Base-by-base conservation (phyloP, 2,888 invertebrate species). In the Aethes cnicana region DNA sequence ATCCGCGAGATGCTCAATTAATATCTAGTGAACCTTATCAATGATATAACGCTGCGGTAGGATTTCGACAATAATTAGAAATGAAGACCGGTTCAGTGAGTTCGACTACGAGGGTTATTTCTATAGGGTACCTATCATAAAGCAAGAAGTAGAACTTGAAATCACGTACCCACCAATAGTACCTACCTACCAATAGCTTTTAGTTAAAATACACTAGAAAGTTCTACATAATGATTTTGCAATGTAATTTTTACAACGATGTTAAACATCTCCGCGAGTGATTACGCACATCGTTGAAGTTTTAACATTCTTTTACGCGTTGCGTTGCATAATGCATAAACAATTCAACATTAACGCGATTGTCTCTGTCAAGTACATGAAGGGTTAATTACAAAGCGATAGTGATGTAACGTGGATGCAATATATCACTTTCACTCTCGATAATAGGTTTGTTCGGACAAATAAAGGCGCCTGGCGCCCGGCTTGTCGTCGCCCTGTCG, bases 371-470 rank as follows among this genome's bases (percentile, higher is more conserved):
- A 44, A 50, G 50, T 36, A 30, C 43, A 37, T 44, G 50, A 50
- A 50, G 50, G 50, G 50, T 50, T 50, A 50, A 50, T 50, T 50
- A 46, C 39, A 41, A 39, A 46, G 20, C 21, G 42, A 47, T 49
- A 44, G 49, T 54, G 43, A 49, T 49, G 54, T 49, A 49, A 54
- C 43, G 11, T 26, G 16, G 18, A 7, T 44, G 26, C 28, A 36
- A 39, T 39, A 32, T 50, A 44, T 50, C 25, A 49, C 54, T 54
- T 54, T 54, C 54, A 49, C 54, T 47, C 20, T 5, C 41, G 53
- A 33, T 42, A 54, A 46, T 62, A 58, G 60, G 58, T 4, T 16
- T 30, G 42, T 20, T 28, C 23, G 14, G 43, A n/a, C 18, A 8
- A 14, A 48, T 33, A 26, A 41, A 43, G 33, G 9, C 26, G 26